These are phyloP conservation scores for Acomys russatus DNA, from an alignment of 2,797 vertebrate genomes.

Conservation along the genomic window DNA sequence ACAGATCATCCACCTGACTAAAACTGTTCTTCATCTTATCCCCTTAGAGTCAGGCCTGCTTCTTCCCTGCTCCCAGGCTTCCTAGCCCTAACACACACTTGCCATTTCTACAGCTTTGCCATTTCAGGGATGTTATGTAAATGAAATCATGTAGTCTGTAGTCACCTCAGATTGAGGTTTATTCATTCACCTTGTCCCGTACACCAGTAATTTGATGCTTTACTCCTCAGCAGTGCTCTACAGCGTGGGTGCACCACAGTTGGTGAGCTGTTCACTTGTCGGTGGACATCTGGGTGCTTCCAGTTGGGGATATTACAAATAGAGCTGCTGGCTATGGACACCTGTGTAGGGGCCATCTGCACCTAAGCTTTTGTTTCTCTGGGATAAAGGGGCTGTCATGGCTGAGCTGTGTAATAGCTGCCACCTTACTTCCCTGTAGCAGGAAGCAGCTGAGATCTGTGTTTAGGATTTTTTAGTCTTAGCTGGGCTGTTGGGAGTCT, in stretches of 20 bases:
- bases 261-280: not conserved
- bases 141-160: not conserved
- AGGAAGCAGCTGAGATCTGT: conserved; percentile 3
- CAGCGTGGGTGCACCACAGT: not conserved
- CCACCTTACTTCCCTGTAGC: not conserved
- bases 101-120: conserved; percentile 12
- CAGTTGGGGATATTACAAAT: not conserved
- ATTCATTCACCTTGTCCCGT: conserved; percentile 11
- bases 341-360: not conserved
- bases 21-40: not conserved
- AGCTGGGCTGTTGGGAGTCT: not conserved
- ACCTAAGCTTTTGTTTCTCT: not conserved
- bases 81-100: not conserved
- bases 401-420: not conserved
- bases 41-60: not conserved
- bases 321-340: not conserved
- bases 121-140: not conserved
- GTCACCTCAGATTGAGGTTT: not conserved
- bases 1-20: not conserved
- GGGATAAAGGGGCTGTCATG: not conserved
- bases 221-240: conserved; percentile 13
- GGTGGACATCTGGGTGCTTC: not conserved
- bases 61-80: not conserved
- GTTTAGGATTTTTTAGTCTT: conserved; percentile 1
- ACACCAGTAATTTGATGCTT: not conserved